Evolutionary conservation across 2,797 vertebrate species (phyloP), one percentile per base, ranked within the genome.

Genomic region (Periparus ater): DNA sequence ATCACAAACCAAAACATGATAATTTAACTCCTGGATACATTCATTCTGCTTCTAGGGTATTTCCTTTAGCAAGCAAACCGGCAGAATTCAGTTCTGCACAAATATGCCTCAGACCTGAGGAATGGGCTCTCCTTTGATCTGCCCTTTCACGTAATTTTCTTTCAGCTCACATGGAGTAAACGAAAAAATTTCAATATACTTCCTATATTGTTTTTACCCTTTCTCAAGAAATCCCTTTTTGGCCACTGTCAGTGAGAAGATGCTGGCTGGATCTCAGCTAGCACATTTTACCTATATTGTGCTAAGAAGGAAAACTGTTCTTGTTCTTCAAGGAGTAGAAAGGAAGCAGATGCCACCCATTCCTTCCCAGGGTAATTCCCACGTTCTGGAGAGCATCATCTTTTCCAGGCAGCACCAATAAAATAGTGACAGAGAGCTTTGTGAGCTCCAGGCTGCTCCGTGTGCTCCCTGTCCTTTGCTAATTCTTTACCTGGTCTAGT

Each of bases 401-500:
- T 85, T 84, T 78, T 88, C 67, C 25, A 25, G 48, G 77, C 60
- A 84, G 21, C 57, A 60, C 61, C 72, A 7, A 1, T 45, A 9
- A 47, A 85, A 47, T 5, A 88, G 62, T 47, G 81, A 62, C 44
- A 58, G 73, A 75, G 78, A 87, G 21, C 38, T 22, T 80, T 18
- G 29, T 91, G 65, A 83, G 44, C 54, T 57, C 47, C 71, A n/a
- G 53, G 17, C 36, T 65, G 53, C 62, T 86, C 6, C 0, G 0
- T 55, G 50, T 32, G n/a, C 55, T 93, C 81, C 48, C n/a, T 48
- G 10, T 60, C 45, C 63, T 60, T 76, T 63, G 76, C 67, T 88
- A 95, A 91, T 95, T 85, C 92, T 89, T 89, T 71, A 68, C 76
- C n/a, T 10, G 1, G n/a, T 86, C 75, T 68, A 61, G 70, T 91